Base-by-base conservation (phyloP, 2,797 vertebrate species). In the Loriculus beryllinus region DNA sequence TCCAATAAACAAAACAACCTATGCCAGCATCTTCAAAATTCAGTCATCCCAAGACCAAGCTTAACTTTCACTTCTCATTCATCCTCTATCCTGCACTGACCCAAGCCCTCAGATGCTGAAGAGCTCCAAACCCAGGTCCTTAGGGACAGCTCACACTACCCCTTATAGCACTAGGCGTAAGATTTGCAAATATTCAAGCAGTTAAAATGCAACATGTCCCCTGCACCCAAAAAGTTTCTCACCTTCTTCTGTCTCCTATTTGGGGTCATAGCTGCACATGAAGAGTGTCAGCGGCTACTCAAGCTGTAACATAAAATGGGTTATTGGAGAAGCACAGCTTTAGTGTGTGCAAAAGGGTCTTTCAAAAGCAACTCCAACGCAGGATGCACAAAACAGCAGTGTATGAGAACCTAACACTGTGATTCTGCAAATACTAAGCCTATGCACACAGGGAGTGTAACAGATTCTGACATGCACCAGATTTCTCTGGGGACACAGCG, bases 1-100 rank as follows among this genome's bases (percentile, higher is more conserved):
- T 81, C 69, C 92, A 95, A 86, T 25, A 82, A 91, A 94, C 82
- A 95, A 83, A 86, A 88, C 1, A 26, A 86, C 59, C 86, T 92
- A 92, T 48, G 59, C 93, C 91, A 94, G 90, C 93, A 82, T 76
- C 94, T 94, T 92, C 80, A 89, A 93, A 94, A 87, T 42, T 60
- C 92, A 92, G 88, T 90, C 95, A 93, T 82, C 84, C 92, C 75
- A 88, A 92, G 91, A 88, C 80, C 77, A 68, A 92, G 82, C 79
- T 91, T 82, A 77, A 82, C 68, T 79, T 79, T 77, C 83, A 72
- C 79, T 93, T 69, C 71, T 78, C 14, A 8, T 69, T 94, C 78
- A 78, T 52, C 67, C 74, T 86, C 49, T 70, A 26, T 20, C 68
- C 83, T 79, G 92, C 84, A 48, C 89, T n/a, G 67, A 86, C 63